phyloP scores from a whole-genome alignment of 2,797 vertebrate genomes.

The Trachurus trachurus region DNA sequence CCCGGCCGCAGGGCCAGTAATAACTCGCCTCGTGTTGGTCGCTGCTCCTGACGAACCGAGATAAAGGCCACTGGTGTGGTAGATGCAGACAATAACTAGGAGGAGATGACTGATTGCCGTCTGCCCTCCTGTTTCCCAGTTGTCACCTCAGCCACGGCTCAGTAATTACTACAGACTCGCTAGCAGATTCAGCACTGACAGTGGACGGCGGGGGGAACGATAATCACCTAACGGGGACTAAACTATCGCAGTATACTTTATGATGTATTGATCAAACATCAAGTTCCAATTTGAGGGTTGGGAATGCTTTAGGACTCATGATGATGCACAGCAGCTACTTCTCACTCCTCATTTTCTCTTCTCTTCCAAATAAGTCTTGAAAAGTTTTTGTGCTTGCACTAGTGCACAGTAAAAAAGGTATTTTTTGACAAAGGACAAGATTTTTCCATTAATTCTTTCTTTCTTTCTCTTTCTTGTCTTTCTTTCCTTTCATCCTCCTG shows the following conservation, averaged over 20 bases:
- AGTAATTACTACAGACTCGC: constrained; percentile 61
- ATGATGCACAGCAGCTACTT: background rate
- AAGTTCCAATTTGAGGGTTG: constrained; percentile 24
- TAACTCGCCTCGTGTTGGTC: constrained; percentile 67
- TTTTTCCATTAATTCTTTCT: too few relatives aligned
- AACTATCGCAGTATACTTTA: background rate
- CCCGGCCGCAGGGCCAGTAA: constrained; percentile 57
- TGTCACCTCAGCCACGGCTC: constrained; percentile 39
- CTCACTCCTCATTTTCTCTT: background rate
- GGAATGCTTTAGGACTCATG: background rate
- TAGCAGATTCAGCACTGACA: constrained; percentile 24
- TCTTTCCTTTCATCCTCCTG: background rate
- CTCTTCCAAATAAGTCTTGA: background rate
- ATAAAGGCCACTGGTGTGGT: constrained; percentile 62
- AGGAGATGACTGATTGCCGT: constrained; percentile 63
- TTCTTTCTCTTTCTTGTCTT: background rate
- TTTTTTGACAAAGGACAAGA: background rate
- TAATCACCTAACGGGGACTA: constrained; percentile 7
- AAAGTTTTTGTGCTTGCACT: background rate
- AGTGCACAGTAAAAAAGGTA: background rate
- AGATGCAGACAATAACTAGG: constrained; percentile 53
- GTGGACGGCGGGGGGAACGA: background rate
- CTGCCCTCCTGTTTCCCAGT: constrained; percentile 60
- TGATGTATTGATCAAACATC: constrained; percentile 19
- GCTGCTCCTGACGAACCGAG: constrained; percentile 65